A percentile compares a stretch with the other conserved stretches of the same genome.
These are phyloP conservation scores for Perca schrenkii DNA, from an alignment of 2,113 vertebrate genomes.

Conservation along the genomic window DNA sequence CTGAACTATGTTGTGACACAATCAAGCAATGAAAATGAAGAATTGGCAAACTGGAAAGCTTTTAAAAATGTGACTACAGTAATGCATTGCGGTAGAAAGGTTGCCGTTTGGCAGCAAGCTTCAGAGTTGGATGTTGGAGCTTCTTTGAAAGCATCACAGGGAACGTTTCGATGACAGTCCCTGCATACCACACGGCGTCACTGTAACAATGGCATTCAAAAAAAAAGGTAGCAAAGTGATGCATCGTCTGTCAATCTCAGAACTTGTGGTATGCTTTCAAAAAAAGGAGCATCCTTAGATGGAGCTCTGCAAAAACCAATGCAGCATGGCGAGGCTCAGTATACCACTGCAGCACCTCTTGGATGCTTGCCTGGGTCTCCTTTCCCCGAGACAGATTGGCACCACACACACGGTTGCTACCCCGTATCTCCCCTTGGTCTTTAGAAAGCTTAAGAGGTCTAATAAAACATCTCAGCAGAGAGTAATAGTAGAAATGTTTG, in stretches of 20 bases:
- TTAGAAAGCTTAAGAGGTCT: conserved; percentile 30
- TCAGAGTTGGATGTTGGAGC: neutral
- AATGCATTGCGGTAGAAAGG: neutral
- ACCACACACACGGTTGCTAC: neutral
- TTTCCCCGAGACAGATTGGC: conserved; percentile 34
- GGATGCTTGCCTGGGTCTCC: conserved; percentile 28
- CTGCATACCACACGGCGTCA: neutral
- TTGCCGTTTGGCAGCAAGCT: conserved; percentile 2
- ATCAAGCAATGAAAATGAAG: neutral
- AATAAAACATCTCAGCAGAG: conserved; percentile 47
- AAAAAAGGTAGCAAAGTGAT: conserved; percentile 7
- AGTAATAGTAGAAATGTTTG: conserved; percentile 21
- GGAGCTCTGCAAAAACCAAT: neutral
- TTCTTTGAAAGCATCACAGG: neutral
- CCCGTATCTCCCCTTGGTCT: neutral
- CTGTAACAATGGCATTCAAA: neutral
- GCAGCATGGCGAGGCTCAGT: conserved; percentile 20
- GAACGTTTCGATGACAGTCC: neutral
- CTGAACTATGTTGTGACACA: neutral
- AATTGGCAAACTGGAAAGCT: neutral
- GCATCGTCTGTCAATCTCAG: neutral
- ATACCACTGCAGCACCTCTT: conserved; percentile 32
- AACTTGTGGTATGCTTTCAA: neutral
- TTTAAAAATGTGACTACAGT: neutral
- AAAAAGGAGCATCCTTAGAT: conserved; percentile 5